A percentile compares a stretch with the other conserved stretches of the same genome.
Evolutionary conservation across 2,888 invertebrate species (phyloP).

Genomic region (Bugulina stolonifera): DNA sequence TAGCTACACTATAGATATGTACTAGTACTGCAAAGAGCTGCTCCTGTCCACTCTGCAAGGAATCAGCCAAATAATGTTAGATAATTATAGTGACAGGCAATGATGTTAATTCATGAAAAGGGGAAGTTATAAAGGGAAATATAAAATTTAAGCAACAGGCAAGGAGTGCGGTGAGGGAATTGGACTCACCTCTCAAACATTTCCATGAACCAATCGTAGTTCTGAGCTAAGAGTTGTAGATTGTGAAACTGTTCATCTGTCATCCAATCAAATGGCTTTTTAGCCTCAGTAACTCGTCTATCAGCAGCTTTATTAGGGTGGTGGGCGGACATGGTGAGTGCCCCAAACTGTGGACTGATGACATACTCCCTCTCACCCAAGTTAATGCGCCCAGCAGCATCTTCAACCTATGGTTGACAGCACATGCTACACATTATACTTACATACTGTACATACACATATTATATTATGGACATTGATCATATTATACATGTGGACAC

Average conservation of each 20-base stretch:
- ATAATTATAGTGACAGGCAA: no score
- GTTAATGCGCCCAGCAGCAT: slow-evolving; percentile 41
- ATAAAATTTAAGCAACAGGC: no score
- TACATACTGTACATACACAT: no score
- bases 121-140: no score
- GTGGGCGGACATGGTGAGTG: slow-evolving; percentile 41
- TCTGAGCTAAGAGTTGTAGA: slow-evolving; percentile 50
- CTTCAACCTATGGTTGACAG: slow-evolving; percentile 41
- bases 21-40: no score
- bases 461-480: no score
- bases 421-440: neutral
- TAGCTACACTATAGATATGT: no score
- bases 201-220: slow-evolving; percentile 53
- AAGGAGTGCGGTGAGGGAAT: no score
- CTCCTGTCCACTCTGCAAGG: no score
- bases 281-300: slow-evolving; percentile 39
- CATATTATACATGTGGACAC: no score
- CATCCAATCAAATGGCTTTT: slow-evolving; percentile 55
- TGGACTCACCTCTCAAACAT: slow-evolving; percentile 49
- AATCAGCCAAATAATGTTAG: no score
- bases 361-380: slow-evolving; percentile 51
- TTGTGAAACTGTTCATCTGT: slow-evolving; percentile 52
- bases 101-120: no score
- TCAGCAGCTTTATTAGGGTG: slow-evolving; percentile 37
- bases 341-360: slow-evolving; percentile 49